Evolutionary conservation across 2,888 invertebrate species (phyloP), one percentile per base, ranked within the genome.

Genomic region (Tuberolachnus salignus): DNA sequence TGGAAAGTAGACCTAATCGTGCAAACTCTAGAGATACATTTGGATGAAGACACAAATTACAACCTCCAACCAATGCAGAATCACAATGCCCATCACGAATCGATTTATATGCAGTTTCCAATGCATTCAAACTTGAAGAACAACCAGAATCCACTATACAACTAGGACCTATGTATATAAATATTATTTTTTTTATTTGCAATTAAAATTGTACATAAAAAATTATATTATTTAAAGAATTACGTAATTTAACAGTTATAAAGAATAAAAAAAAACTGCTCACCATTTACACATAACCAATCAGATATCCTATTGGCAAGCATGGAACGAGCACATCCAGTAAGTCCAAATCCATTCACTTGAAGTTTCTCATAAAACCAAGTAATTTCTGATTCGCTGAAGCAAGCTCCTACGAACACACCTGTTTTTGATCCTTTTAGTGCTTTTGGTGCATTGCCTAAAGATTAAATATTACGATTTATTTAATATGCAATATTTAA

Each of bases 131-230:
- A 11, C 95, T 94, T 78, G 97, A 97, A n/a, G 95, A 95, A 85
- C 97, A 98, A 0, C 97, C 97, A 0, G 97, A 95, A 86, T 98
- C 97, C 13, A 95, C 88, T 0, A 92, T 89, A 86, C 91, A 94
- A 8, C 95, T 95, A 0, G 97, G 97, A 0, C 97, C 90, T 88
- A 83, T 51, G 42, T n/a, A n/a, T 1, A 46, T 59, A 42, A 19
- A 8, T 44, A 19, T n/a, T n/a, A n/a, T n/a, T n/a, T n/a, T n/a
- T n/a, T n/a, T n/a, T n/a, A n/a, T n/a, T n/a, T n/a, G n/a, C n/a
- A 34, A 34, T 34, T 34, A 4, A 6, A 34, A 34, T 34, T 34
- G 34, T 34, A 34, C 34, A 34, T 34, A 34, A 4, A 34, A 4
- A 34, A 34, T 4, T 34, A 34, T 34, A 34, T 34, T 34, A 34